Evolutionary conservation across 2,113 vertebrate genomes (phyloP).

Genomic region (Cheirogaleus medius): DNA sequence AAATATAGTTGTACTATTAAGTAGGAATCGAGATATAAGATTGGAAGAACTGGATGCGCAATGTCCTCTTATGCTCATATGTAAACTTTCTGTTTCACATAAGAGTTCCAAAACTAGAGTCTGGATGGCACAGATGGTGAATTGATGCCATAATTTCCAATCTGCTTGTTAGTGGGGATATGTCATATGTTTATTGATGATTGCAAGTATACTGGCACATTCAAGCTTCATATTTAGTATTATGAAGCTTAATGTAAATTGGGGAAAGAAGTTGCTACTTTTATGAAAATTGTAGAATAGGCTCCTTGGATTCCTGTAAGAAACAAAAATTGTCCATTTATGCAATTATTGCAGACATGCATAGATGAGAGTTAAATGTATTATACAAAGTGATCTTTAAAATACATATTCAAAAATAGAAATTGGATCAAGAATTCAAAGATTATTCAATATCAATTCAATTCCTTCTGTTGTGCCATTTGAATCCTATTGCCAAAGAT

Average conservation of each 20-base stretch:
- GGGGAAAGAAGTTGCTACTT: slow-evolving; percentile 43
- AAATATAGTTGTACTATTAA: neutral
- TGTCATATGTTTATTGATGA: slow-evolving; percentile 77
- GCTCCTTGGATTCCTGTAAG: neutral
- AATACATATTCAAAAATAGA: neutral
- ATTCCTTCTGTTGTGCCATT: slow-evolving; percentile 35
- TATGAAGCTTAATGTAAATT: slow-evolving; percentile 64
- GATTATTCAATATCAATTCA: slow-evolving; percentile 46
- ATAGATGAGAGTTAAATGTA: slow-evolving; percentile 48
- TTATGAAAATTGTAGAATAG: slow-evolving; percentile 36
- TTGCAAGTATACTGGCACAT: slow-evolving; percentile 50
- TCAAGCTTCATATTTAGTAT: slow-evolving; percentile 56
- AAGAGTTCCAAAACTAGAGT: slow-evolving; percentile 52
- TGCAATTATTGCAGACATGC: slow-evolving; percentile 16
- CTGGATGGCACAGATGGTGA: slow-evolving; percentile 66
- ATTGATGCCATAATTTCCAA: slow-evolving; percentile 66
- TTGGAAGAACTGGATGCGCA: neutral
- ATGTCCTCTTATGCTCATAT: neutral
- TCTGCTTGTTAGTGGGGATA: slow-evolving; percentile 65
- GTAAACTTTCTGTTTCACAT: slow-evolving; percentile 67
- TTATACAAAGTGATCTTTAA: slow-evolving; percentile 25
- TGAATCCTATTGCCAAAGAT: slow-evolving; percentile 38
- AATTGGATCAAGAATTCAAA: slow-evolving; percentile 13
- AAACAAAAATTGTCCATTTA: slow-evolving; percentile 37
- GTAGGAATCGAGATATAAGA: neutral